Conservation (phyloP, 2,888 invertebrate genomes). For the Melieria omissa region DNA sequence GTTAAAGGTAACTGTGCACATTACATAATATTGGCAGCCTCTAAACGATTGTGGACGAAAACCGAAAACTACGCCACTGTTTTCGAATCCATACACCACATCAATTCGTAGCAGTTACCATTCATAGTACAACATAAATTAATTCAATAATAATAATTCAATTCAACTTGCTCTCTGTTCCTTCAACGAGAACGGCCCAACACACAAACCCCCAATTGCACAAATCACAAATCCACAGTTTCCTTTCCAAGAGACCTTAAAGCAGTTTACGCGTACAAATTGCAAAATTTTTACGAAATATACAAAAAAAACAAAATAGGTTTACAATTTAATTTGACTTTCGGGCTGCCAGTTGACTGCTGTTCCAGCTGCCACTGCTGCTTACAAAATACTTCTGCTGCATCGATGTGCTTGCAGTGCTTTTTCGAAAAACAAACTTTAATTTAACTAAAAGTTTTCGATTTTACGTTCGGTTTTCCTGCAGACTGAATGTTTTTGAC, state of each 20-base stretch:
- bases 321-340: neutral
- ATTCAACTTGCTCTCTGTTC: neutral
- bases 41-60: too few species aligned
- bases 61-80: too few species aligned
- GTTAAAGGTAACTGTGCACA: too few species aligned
- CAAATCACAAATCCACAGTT: neutral
- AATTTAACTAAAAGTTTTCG: slow-evolving; percentile 43
- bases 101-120: too few species aligned
- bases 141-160: too few species aligned
- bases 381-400: neutral
- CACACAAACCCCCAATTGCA: neutral
- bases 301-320: slow-evolving; percentile 16
- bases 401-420: too few species aligned
- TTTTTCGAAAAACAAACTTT: slow-evolving; percentile 28
- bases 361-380: neutral
- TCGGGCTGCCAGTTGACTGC: too few species aligned
- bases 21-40: too few species aligned
- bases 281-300: neutral
- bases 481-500: too few species aligned
- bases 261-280: neutral
- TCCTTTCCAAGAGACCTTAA: neutral
- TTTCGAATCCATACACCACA: too few species aligned
- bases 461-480: slow-evolving; percentile 13
- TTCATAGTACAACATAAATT: too few species aligned
- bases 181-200: neutral